Percentiles rank a stretch among this genome's conserved stretches.
phyloP scores from a whole-genome alignment of 2,888 invertebrate genomes.

The Xestia sexstrigata region DNA sequence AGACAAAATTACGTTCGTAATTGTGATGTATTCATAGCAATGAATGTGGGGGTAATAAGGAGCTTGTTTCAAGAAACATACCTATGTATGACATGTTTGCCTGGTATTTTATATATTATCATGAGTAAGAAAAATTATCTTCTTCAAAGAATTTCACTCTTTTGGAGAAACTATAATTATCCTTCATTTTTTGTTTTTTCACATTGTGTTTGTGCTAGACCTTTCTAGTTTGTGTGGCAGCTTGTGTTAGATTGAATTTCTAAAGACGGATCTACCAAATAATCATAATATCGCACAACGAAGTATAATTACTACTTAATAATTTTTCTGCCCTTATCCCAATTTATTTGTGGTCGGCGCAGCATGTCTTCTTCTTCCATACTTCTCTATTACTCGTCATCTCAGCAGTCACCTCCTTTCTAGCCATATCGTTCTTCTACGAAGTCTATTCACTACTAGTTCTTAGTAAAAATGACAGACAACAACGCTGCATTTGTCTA shows the following conservation, averaged over 20 bases:
- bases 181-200: neutral
- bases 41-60: constrained; percentile 51
- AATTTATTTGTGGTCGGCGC: too few relatives aligned
- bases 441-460: neutral
- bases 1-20: constrained; percentile 49
- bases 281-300: neutral
- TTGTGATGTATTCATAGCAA: constrained; percentile 53
- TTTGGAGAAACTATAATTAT: neutral
- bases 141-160: neutral
- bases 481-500: neutral
- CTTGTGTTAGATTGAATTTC: neutral
- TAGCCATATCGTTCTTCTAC: too few relatives aligned
- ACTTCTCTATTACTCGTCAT: too few relatives aligned
- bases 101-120: neutral
- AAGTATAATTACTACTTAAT: neutral
- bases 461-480: neutral
- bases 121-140: neutral
- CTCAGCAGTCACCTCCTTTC: too few relatives aligned
- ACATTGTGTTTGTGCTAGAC: neutral
- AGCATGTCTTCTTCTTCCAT: too few relatives aligned
- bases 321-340: too few relatives aligned
- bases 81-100: neutral
- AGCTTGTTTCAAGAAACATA: constrained; percentile 26
- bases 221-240: neutral
- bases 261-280: neutral